A percentile compares a stretch with the other conserved stretches of the same genome.
phyloP scores from a whole-genome alignment of 1,140 invertebrate species.

The Nautilus pompilius region DNA sequence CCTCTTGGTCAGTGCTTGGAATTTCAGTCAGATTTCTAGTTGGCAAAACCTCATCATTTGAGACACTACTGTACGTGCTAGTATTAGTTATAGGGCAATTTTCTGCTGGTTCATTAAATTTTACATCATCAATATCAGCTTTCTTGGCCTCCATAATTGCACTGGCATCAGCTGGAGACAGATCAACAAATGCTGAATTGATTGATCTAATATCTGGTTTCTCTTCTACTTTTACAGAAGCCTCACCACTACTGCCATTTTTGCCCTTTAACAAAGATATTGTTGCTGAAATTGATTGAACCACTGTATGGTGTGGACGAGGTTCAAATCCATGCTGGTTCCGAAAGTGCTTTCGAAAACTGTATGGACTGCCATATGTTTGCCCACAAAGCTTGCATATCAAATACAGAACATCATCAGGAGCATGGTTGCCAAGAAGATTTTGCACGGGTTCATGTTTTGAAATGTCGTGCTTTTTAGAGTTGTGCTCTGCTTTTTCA shows the following conservation, averaged over 20 bases:
- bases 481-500: conserved; percentile 5
- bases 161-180: too few relatives aligned
- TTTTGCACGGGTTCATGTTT: conserved; percentile 49
- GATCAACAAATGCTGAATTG: not conserved
- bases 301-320: conserved; percentile 40
- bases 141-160: not conserved
- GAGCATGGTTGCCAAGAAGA: conserved; percentile 41
- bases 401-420: conserved; percentile 45
- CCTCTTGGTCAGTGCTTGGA: not conserved
- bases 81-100: not conserved
- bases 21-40: not conserved
- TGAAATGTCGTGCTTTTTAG: conserved; percentile 23
- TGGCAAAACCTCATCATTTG: not conserved
- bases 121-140: not conserved
- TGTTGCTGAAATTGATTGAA: conserved; percentile 48
- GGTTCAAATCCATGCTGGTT: conserved; percentile 51
- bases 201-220: not conserved
- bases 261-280: conserved; percentile 16
- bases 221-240: not conserved
- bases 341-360: conserved; percentile 48
- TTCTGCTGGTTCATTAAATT: not conserved
- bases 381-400: conserved; percentile 46
- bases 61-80: not conserved
- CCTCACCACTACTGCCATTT: not conserved
- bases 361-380: conserved; percentile 50